phyloP scores from a whole-genome alignment of 2,113 vertebrate species.

The Pachyramphus minor region DNA sequence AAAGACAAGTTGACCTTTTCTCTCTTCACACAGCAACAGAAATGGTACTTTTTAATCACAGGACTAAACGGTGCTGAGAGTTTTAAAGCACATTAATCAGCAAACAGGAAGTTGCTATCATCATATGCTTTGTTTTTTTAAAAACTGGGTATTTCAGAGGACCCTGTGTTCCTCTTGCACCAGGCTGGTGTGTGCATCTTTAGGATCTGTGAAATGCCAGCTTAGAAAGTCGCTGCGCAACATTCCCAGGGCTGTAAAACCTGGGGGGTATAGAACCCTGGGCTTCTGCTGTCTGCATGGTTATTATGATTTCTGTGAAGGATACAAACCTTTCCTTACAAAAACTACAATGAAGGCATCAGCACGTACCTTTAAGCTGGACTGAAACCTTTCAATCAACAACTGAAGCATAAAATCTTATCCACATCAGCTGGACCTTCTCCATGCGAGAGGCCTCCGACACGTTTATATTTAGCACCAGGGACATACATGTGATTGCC shows the following conservation, averaged over 20 bases:
- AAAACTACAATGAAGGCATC: not conserved
- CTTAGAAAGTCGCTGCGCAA: not conserved
- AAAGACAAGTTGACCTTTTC: not conserved
- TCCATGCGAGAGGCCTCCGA: not conserved
- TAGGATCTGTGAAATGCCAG: not conserved
- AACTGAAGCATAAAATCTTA: slow-evolving; percentile 8
- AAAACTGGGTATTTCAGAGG: not conserved
- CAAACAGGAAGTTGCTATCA: slow-evolving; percentile 16
- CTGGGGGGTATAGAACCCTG: not conserved
- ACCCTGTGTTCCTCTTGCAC: not conserved
- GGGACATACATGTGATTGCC: slow-evolving; percentile 8
- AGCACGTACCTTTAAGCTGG: not conserved
- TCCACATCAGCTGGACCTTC: slow-evolving; percentile 34
- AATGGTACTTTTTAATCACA: not conserved
- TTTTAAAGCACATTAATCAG: not conserved
- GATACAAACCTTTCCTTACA: not conserved
- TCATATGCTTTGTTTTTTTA: not conserved
- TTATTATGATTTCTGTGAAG: not conserved
- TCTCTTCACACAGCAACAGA: not conserved
- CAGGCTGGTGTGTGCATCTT: not conserved
- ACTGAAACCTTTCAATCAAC: slow-evolving; percentile 26
- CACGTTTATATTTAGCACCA: not conserved
- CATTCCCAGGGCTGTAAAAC: not conserved
- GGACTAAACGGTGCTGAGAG: not conserved
- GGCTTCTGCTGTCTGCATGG: not conserved